Conservation (phyloP, 2,888 invertebrate genomes). For the Lycia hirtaria region DNA sequence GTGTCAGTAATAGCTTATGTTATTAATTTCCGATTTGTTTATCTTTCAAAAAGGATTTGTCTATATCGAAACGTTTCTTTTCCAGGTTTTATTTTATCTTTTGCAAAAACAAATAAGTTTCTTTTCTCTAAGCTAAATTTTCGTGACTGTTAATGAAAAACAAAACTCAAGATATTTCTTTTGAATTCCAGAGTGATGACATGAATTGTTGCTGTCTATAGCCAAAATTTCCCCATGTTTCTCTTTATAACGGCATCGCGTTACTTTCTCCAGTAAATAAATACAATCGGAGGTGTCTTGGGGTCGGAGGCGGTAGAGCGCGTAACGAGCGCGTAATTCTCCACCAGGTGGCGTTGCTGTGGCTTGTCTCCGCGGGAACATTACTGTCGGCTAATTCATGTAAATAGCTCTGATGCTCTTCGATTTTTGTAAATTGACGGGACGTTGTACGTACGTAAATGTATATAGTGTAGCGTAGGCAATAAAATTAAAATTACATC, state of each 20-base stretch:
- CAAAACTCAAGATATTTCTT: neutral
- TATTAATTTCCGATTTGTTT: too few relatives aligned
- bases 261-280: conserved; percentile 52
- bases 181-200: too few relatives aligned
- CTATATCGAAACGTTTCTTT: too few relatives aligned
- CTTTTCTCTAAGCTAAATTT: neutral
- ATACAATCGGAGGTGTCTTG: conserved; percentile 47
- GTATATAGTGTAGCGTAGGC: too few relatives aligned
- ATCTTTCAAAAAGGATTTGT: too few relatives aligned
- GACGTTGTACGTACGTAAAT: neutral
- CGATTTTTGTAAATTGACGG: conserved; percentile 55
- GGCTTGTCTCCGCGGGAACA: conserved; percentile 78
- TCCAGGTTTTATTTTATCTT: too few relatives aligned
- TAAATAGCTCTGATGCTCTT: conserved; percentile 69
- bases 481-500: too few relatives aligned
- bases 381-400: conserved; percentile 83
- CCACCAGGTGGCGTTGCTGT: conserved; percentile 77
- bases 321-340: conserved; percentile 81
- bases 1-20: too few relatives aligned
- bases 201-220: neutral
- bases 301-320: conserved; percentile 70
- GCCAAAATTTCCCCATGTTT: conserved; percentile 33
- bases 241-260: conserved; percentile 34
- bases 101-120: too few relatives aligned
- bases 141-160: neutral